A percentile compares a stretch with the other conserved stretches of the same genome.
These are phyloP conservation scores for Gastrophryne carolinensis DNA, from an alignment of 2,797 vertebrate species.

Conservation along the genomic window DNA sequence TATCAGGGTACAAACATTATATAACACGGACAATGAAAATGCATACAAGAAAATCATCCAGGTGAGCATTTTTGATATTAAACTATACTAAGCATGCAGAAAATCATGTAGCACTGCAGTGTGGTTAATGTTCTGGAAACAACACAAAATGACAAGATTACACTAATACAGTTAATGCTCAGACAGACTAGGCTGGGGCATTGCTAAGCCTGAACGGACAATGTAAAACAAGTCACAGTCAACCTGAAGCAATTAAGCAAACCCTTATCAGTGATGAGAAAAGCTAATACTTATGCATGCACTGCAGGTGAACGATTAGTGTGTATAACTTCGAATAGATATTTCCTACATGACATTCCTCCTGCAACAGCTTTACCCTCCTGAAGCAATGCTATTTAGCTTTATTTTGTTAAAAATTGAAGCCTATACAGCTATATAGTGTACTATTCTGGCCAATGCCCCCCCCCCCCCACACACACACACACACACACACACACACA, in stretches of 20 bases:
- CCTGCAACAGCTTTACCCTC: neutral
- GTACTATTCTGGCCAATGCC: neutral
- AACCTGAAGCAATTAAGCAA: constrained; percentile 7
- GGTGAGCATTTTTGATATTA: neutral
- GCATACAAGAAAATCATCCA: neutral
- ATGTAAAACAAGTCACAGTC: constrained; percentile 6
- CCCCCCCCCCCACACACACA: neutral
- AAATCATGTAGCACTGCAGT: neutral
- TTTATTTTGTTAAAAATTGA: constrained; percentile 33
- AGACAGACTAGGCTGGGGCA: neutral
- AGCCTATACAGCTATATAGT: neutral
- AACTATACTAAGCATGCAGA: neutral
- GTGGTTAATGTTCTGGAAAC: neutral
- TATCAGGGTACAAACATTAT: too few relatives aligned
- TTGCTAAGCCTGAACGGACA: neutral
- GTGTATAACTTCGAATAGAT: neutral
- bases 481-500: neutral
- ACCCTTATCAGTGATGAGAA: constrained; percentile 25
- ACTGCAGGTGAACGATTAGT: constrained; percentile 8
- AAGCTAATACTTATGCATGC: neutral
- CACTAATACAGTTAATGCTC: neutral
- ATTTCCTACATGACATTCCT: neutral
- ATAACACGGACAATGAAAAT: neutral
- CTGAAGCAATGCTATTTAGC: constrained; percentile 11
- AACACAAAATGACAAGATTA: neutral